Evolutionary conservation across 92 coral and sea anemone genomes (phyloP).

Genomic region (Scolanthus callimorphus): DNA sequence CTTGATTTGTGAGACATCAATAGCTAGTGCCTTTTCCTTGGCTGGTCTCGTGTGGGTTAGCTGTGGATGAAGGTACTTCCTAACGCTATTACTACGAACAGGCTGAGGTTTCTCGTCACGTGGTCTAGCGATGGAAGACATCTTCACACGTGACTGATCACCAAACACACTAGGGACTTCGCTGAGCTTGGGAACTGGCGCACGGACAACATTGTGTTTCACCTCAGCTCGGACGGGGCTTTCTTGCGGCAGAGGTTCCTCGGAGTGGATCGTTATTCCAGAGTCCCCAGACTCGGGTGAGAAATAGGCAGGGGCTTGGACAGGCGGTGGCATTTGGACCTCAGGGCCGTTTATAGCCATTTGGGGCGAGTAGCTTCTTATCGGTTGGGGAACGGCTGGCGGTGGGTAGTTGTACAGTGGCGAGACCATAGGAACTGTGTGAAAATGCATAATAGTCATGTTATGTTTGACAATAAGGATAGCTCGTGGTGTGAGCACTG

Average conservation of each 20-base stretch:
- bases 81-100: too few species aligned
- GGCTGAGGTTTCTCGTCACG: too few species aligned
- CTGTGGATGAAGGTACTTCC: too few species aligned
- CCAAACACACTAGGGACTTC: constrained; percentile 5
- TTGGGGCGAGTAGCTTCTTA: not conserved
- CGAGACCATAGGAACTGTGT: too few species aligned
- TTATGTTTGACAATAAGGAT: too few species aligned
- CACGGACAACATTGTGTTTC: constrained; percentile 5
- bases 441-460: too few species aligned
- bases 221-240: constrained; percentile 6
- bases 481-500: too few species aligned
- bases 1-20: too few species aligned
- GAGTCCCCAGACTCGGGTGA: constrained; percentile 30
- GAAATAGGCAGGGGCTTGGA: constrained; percentile 19
- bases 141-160: constrained; percentile 2
- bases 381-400: not conserved
- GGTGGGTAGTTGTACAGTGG: not conserved
- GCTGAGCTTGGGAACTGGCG: not conserved
- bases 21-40: too few species aligned
- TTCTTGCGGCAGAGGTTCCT: constrained; percentile 12
- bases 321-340: constrained; percentile 19
- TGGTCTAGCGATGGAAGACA: constrained; percentile 30
- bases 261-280: constrained; percentile 23
- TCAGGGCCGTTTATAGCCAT: constrained; percentile 12
- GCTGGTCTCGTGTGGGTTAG: too few species aligned